Base-by-base conservation (phyloP, 2,797 vertebrate species). In the Coilia nasus region DNA sequence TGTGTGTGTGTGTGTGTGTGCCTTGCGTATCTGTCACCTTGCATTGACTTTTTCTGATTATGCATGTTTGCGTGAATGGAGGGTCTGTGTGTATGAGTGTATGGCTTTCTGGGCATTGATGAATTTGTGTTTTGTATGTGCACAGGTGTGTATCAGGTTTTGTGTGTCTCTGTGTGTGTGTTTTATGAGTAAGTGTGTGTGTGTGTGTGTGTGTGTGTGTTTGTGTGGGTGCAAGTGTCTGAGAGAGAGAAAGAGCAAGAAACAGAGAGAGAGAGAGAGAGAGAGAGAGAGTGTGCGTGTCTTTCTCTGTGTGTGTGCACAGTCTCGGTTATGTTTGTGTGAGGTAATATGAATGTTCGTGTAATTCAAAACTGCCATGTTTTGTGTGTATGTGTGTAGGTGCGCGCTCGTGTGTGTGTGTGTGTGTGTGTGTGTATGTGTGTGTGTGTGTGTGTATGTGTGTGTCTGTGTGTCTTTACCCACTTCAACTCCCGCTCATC, bases 401-500 rank as follows among this genome's bases (percentile, higher is more conserved):
- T 81, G 56, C 15, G 71, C 41, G 47, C 78, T 75, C 23, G 64
- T 35, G 31, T 71, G 67, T 35, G 28, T 71, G 50, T 54, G 50
- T 54, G 50, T 82, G 84, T 71, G 81, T 85, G 81, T 81, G 57
- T 83, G 85, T 81, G 56, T 44, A 31, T 57, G 11, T 35, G 44
- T 75, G 25, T 83, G 85, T 84, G 78, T 46, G 56, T n/a, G 31
- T 75, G 60, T 56, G 81, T 71, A 15, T 35, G 84, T 12, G 31
- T 64, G 67, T 75, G 67, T 75, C 10, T 41, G 67, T 75, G 67
- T 75, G 60, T 23, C 1, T 35, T 17, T 25, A 46, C 25, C 50
- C 28, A 11, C 6, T 35, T 50, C 23, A 23, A 67, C 46, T 56
- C 17, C 83, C 88, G 83, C 85, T 88, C 78, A 75, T 86, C 81